Percentiles rank a stretch among this genome's conserved stretches.
Conservation (phyloP, 2,888 invertebrate genomes). For the Cetonia aurata region DNA sequence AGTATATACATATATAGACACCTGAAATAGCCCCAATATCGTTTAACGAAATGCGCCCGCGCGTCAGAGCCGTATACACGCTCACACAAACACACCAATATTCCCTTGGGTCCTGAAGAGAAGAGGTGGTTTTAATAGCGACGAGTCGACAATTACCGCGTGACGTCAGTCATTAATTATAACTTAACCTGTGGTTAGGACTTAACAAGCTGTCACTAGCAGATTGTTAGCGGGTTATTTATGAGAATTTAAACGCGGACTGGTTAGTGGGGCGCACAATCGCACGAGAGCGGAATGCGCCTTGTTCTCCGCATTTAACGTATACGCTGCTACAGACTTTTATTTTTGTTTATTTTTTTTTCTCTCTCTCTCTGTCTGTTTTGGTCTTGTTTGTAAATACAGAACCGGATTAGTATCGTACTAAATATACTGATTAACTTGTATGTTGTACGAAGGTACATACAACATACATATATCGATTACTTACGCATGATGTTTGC, state of each 20-base stretch:
- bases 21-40: slow-evolving; percentile 64
- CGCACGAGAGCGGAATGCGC: slow-evolving; percentile 48
- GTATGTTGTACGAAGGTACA: neutral
- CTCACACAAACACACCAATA: neutral
- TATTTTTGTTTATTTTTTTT: neutral
- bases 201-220: slow-evolving; percentile 69
- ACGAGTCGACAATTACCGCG: slow-evolving; percentile 67
- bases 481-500: no score
- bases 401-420: slow-evolving; percentile 19
- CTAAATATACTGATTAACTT: slow-evolving; percentile 14
- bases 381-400: slow-evolving; percentile 14
- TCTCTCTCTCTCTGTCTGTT: slow-evolving; percentile 7
- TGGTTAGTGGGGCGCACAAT: slow-evolving; percentile 55
- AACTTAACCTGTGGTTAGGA: slow-evolving; percentile 70
- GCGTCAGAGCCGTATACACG: slow-evolving; percentile 51
- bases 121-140: slow-evolving; percentile 62
- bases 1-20: slow-evolving; percentile 53
- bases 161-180: slow-evolving; percentile 69
- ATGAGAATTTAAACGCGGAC: slow-evolving; percentile 68
- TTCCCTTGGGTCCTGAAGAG: slow-evolving; percentile 12
- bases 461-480: no score
- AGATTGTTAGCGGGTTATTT: slow-evolving; percentile 69
- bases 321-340: neutral
- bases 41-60: slow-evolving; percentile 62
- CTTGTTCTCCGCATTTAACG: neutral